phyloP scores from a whole-genome alignment of 2,113 vertebrate species.

The Planiliza haematocheilus region DNA sequence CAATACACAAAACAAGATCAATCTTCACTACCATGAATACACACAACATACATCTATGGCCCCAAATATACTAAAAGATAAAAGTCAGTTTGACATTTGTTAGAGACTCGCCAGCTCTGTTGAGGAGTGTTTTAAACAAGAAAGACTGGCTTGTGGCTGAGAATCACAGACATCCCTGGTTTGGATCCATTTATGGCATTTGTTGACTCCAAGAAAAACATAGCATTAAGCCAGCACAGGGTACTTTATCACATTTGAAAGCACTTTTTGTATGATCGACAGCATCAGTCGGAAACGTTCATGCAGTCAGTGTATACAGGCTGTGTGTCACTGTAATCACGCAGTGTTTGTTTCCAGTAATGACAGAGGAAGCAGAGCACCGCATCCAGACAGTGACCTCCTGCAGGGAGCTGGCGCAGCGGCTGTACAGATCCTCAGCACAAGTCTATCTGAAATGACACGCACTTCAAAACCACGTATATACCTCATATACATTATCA shows the following conservation, averaged over 20 bases:
- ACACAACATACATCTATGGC: no score
- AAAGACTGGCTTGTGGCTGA: background rate
- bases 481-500: no score
- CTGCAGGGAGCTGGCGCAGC: conserved; percentile 21
- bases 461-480: background rate
- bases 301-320: conserved; percentile 2
- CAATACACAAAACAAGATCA: no score
- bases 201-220: background rate
- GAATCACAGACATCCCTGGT: background rate
- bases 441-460: background rate
- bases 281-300: background rate
- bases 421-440: background rate
- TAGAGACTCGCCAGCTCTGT: no score
- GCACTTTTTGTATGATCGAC: background rate
- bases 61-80: no score
- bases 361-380: conserved; percentile 24
- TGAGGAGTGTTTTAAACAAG: no score
- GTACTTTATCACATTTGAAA: background rate
- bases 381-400: conserved; percentile 13
- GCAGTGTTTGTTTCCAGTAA: conserved; percentile 10
- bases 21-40: no score
- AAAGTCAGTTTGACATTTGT: no score
- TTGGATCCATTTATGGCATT: background rate
- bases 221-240: background rate
- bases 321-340: conserved; percentile 14